These are phyloP conservation scores for Australoheros facetus DNA, from an alignment of 2,797 vertebrate genomes.

Conservation along the genomic window DNA sequence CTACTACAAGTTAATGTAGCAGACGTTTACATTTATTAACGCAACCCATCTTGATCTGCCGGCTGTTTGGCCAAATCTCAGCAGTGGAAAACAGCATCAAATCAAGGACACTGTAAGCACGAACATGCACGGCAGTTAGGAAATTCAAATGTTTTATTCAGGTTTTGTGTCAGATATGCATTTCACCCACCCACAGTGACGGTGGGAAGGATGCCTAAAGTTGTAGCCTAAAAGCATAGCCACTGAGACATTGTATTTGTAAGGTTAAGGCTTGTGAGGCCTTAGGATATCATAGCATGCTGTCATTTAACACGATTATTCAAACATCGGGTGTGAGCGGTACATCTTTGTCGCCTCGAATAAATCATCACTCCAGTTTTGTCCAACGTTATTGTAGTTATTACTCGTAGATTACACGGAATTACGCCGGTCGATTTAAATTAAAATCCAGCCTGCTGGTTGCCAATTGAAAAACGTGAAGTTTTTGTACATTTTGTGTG, in stretches of 20 bases:
- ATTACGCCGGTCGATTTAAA: not conserved
- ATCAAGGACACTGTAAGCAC: not conserved
- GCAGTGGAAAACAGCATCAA: not conserved
- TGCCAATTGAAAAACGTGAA: not conserved
- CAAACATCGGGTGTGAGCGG: not conserved
- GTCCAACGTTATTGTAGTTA: not conserved
- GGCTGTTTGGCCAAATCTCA: not conserved
- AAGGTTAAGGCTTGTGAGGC: not conserved
- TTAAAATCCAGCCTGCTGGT: not conserved
- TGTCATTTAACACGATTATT: slow-evolving; percentile 21
- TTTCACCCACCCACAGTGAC: not conserved
- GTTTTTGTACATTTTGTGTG: not conserved
- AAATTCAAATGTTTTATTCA: not conserved
- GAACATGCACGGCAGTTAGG: not conserved
- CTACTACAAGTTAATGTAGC: not conserved
- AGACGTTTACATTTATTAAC: not conserved
- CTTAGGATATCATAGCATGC: not conserved
- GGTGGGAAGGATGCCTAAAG: not conserved
- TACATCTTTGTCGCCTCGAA: not conserved
- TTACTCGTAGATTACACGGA: not conserved
- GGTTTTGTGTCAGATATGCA: not conserved
- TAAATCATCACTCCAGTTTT: not conserved
- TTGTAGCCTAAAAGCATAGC: not conserved
- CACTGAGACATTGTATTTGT: not conserved
- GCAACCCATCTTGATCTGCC: not conserved